Evolutionary conservation across 2,113 vertebrate genomes (phyloP).

Genomic region (Daboia siamensis): DNA sequence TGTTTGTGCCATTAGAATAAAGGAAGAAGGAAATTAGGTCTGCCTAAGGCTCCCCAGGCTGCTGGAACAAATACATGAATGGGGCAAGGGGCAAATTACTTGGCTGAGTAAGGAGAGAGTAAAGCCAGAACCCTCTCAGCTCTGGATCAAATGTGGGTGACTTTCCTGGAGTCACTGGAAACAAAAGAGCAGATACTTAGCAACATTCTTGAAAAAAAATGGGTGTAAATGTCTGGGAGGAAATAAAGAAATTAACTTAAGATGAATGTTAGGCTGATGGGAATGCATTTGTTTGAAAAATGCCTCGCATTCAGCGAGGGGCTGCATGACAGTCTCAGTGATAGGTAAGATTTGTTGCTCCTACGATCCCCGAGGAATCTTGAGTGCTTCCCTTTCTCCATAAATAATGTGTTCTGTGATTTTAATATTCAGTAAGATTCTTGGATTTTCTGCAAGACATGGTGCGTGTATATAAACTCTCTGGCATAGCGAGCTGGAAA

Average conservation of each 20-base stretch:
- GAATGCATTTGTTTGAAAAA: not conserved
- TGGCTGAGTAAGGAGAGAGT: not conserved
- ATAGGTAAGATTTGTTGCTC: not conserved
- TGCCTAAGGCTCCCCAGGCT: not conserved
- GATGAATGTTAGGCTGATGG: not conserved
- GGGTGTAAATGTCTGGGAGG: not conserved
- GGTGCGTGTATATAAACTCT: slow-evolving; percentile 35
- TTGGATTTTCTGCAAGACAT: not conserved
- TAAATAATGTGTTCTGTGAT: not conserved
- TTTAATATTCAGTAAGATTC: not conserved
- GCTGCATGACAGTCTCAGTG: not conserved
- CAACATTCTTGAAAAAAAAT: not conserved
- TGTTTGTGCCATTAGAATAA: not conserved
- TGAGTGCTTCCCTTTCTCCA: not conserved
- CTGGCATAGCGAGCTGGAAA: slow-evolving; percentile 45
- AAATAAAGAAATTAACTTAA: not conserved
- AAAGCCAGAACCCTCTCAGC: not conserved
- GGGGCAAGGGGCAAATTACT: not conserved
- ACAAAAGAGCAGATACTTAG: not conserved
- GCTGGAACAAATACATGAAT: not conserved
- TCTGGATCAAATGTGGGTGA: not conserved
- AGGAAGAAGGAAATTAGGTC: not conserved
- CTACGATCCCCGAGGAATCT: not conserved
- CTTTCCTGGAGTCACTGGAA: not conserved
- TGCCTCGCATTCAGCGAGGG: not conserved